Evolutionary conservation across 1,140 invertebrate genomes (phyloP), one percentile per base, ranked within the genome.

Genomic region (Cotesia chilonis): DNA sequence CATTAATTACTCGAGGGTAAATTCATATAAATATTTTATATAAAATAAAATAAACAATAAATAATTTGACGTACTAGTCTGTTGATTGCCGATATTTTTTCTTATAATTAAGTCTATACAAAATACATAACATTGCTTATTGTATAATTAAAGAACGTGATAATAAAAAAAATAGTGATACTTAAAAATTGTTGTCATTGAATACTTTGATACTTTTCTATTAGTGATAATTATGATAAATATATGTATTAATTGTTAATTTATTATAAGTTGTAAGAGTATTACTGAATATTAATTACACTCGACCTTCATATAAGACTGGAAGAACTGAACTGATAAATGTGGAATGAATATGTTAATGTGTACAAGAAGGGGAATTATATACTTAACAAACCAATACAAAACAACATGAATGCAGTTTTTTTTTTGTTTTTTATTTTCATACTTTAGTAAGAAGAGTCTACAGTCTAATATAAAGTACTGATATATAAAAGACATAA

Each of bases 91-190:
- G 57, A 20, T 55, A 20, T 59, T 59, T 59, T 59, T 20, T 10
- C 7, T 59, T 17, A 9, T 28, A 9, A 28, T 59, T 59, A 59
- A 28, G 28, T 59, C 5, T 9, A 59, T 20, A 20, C 9, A 55
- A 55, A 12, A 55, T 55, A 55, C 5, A 59, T 20, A 59, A 20
- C 28, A 28, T 59, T 59, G 57, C 20, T 17, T 28, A 59, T 59
- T 59, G 57, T 59, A 59, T 59, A 47, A 47, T 59, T 59, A 17
- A 20, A 59, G 20, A 59, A 20, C 14, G 57, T 59, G 57, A 59
- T 59, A 59, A 55, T 20, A 20, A 59, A 59, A 59, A 59, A 59
- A 9, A 59, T 20, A 59, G 14, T 5, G 9, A 17, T 9, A 59
- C 17, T 20, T 59, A 59, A 20, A 20, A 59, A 59, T 5, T 9